Percentiles rank a stretch among this genome's conserved stretches.
Conservation (phyloP, 2,888 invertebrate genomes). For the Folsomia manolachei region DNA sequence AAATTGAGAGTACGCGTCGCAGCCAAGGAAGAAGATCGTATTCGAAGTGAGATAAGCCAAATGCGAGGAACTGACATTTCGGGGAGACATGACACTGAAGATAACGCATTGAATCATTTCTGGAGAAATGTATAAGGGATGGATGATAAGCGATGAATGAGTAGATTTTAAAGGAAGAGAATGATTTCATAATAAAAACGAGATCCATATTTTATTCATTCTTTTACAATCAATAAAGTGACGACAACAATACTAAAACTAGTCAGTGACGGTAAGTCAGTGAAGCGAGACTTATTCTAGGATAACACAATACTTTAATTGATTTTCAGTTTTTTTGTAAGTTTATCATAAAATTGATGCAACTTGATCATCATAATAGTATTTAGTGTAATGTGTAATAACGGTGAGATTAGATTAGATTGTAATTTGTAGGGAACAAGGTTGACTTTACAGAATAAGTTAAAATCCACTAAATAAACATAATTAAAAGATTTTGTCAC, state of each 20-base stretch:
- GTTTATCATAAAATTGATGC: too few relatives aligned
- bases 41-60: not conserved
- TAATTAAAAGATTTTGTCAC: too few relatives aligned
- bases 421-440: not conserved
- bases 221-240: not conserved
- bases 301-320: too few relatives aligned
- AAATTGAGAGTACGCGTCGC: not conserved
- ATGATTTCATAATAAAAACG: conserved; percentile 14
- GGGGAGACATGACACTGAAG: not conserved
- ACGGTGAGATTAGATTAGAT: too few relatives aligned
- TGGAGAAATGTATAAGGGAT: not conserved
- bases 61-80: not conserved
- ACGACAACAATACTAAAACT: not conserved
- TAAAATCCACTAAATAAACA: too few relatives aligned
- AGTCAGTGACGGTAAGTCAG: too few relatives aligned
- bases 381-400: too few relatives aligned
- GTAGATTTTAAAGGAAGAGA: not conserved
- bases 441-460: not conserved
- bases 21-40: not conserved
- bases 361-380: too few relatives aligned
- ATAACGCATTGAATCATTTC: not conserved
- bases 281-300: too few relatives aligned
- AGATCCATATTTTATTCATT: conserved; percentile 19
- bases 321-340: too few relatives aligned
- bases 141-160: not conserved